Base-by-base conservation (phyloP, 2,113 vertebrate species). In the Esox niger region DNA sequence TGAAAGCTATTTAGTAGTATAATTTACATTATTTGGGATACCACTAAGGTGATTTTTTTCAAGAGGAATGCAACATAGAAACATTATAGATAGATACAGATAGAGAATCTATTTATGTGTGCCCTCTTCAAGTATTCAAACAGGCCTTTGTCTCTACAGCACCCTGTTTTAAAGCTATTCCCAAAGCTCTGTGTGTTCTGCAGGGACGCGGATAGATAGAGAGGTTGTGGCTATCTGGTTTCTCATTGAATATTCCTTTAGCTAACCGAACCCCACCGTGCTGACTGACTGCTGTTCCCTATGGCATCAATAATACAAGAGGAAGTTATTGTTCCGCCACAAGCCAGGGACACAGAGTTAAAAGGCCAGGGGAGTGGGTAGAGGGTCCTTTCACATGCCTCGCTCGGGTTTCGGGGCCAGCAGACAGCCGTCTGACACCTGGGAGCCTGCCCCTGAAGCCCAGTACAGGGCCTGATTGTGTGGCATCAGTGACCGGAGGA, bases 221-320 rank as follows among this genome's bases (percentile, higher is more conserved):
- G 23, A 58, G 9, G 31, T 20, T 32, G 17, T 5, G n/a, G 31
- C 27, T 61, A 84, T 92, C 79, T 66, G 75, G 85, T 92, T 89
- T 89, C 91, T 86, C 88, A 91, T 91, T 91, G 84, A 89, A 86
- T 90, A 92, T 91, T 90, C 90, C 86, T 79, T 61, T 80, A 77
- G 90, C 85, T 83, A 91, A 87, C 86, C 31, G 88, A 91, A 83
- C 88, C 78, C 81, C 58, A 65, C 58, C 56, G 71, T 68, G 85
- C 83, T 87, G 89, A 91, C 84, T 87, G 91, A 92, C 89, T 56
- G 83, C 87, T 85, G 87, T 88, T 92, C 87, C 87, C 86, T 26
- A 54, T 23, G 27, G 80, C 86, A 91, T 93, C 86, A 91, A 93
- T 93, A 91, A 93, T 93, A 92, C 82, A 93, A 87, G 88, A 91